phyloP scores from a whole-genome alignment of 1,140 invertebrate species.

The Tetragonula clypearis region DNA sequence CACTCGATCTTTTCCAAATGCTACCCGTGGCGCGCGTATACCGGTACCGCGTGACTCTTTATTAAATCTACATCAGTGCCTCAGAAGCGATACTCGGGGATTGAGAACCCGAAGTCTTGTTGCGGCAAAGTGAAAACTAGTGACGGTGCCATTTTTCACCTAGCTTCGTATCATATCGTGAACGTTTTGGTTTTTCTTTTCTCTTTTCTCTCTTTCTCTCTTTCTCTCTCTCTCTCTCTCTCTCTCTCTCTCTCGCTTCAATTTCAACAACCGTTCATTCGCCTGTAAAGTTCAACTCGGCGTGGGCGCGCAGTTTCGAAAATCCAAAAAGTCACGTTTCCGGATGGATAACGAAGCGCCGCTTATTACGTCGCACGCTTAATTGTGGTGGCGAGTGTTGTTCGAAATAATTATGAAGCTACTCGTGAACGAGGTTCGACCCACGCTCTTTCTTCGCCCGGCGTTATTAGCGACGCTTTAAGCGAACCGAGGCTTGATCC shows the following conservation, averaged over 20 bases:
- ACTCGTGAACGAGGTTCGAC: slow-evolving; percentile 28
- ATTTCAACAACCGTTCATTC: neutral
- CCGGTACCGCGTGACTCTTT: slow-evolving; percentile 2
- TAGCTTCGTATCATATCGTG: neutral
- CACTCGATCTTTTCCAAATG: slow-evolving; percentile 62
- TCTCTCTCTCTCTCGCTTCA: neutral
- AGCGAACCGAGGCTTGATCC: neutral
- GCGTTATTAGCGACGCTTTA: neutral
- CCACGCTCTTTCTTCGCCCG: neutral
- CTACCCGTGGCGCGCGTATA: neutral
- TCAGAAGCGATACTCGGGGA: slow-evolving; percentile 1
- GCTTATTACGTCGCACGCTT: slow-evolving; percentile 56
- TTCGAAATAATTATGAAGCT: slow-evolving; percentile 53
- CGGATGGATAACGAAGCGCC: slow-evolving; percentile 58
- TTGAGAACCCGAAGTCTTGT: neutral
- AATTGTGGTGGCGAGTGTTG: slow-evolving; percentile 54
- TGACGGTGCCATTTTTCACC: neutral
- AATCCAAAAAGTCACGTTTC: slow-evolving; percentile 69
- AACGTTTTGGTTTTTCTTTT: neutral
- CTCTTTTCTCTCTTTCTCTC: no score
- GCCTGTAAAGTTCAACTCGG: neutral
- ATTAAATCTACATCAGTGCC: slow-evolving; percentile 24
- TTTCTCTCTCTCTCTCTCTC: no score
- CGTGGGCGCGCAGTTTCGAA: slow-evolving; percentile 44
- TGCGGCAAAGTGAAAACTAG: neutral